phyloP scores from a whole-genome alignment of 64 coral and sea anemone species.

The Platygyra sinensis region DNA sequence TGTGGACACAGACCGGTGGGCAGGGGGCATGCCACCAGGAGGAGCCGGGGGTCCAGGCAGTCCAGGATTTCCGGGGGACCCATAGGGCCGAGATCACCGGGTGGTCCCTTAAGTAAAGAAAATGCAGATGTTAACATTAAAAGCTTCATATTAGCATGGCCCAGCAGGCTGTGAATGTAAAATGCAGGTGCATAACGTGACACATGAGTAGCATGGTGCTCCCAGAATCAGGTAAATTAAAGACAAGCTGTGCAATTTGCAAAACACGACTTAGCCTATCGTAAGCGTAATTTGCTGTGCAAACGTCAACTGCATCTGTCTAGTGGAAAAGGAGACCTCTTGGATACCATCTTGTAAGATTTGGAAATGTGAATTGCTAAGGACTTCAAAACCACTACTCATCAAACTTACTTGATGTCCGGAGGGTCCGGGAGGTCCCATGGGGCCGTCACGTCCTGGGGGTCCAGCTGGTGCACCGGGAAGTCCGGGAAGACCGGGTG shows the following conservation, averaged over 20 bases:
- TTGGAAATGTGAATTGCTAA: too few relatives aligned
- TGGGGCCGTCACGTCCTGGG: constrained; percentile 94
- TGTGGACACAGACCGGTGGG: constrained; percentile 96
- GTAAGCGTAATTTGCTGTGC: too few relatives aligned
- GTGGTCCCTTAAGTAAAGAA: constrained; percentile 66
- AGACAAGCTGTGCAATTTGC: too few relatives aligned
- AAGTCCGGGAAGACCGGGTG: constrained; percentile 87
- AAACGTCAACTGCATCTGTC: too few relatives aligned
- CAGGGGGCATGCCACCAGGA: constrained; percentile 93
- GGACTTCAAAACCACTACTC: neutral
- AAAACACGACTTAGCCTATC: too few relatives aligned
- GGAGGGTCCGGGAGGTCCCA: constrained; percentile 94
- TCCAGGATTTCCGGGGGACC: constrained; percentile 90
- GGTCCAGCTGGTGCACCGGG: constrained; percentile 97
- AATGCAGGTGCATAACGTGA: too few relatives aligned
- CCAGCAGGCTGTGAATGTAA: too few relatives aligned
- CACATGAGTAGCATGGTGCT: too few relatives aligned
- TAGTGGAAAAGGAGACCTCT: too few relatives aligned
- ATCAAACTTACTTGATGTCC: constrained; percentile 85
- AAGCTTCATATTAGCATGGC: neutral
- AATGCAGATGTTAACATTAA: neutral
- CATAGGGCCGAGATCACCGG: constrained; percentile 94
- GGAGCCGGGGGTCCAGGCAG: constrained; percentile 94
- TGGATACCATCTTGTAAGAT: too few relatives aligned
- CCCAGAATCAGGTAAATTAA: too few relatives aligned